Conservation (phyloP, 2,113 vertebrate genomes). For the Brachyistius frenatus region DNA sequence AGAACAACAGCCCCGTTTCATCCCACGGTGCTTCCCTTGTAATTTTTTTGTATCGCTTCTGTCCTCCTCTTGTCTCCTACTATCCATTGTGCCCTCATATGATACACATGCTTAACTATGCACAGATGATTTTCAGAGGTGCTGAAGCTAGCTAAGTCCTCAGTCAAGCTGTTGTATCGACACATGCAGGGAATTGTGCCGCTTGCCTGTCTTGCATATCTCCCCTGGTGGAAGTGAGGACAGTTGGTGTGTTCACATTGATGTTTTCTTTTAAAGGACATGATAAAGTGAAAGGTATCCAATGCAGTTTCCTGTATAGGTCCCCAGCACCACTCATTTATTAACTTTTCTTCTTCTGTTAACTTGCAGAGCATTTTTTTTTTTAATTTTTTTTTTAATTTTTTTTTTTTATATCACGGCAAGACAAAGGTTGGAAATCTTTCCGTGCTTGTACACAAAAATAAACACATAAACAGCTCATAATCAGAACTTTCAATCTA, state of each 20-base stretch:
- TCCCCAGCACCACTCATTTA: background rate
- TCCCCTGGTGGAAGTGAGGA: conserved; percentile 34
- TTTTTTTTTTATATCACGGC: background rate
- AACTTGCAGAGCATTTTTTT: background rate
- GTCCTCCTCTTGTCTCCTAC: conserved; percentile 16
- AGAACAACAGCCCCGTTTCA: conserved; percentile 30
- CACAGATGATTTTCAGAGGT: conserved; percentile 39
- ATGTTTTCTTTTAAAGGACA: conserved; percentile 28
- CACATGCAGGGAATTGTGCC: conserved; percentile 7
- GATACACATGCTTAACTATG: conserved; percentile 28
- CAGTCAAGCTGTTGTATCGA: conserved; percentile 6
- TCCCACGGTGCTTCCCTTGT: conserved; percentile 9
- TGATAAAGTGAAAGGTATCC: background rate
- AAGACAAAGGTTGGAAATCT: background rate
- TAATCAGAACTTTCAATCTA: background rate
- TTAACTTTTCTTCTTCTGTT: background rate
- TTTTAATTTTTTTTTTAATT: too few species aligned
- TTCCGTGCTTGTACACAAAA: background rate
- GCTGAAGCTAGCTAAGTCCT: conserved; percentile 6
- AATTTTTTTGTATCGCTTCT: conserved; percentile 44
- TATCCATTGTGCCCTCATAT: conserved; percentile 22
- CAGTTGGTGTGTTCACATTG: conserved; percentile 3
- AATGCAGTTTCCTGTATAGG: background rate
- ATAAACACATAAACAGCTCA: background rate
- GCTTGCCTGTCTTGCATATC: conserved; percentile 15